These are phyloP conservation scores for Ochropacha duplaris DNA, from an alignment of 2,888 invertebrate species.

Conservation along the genomic window DNA sequence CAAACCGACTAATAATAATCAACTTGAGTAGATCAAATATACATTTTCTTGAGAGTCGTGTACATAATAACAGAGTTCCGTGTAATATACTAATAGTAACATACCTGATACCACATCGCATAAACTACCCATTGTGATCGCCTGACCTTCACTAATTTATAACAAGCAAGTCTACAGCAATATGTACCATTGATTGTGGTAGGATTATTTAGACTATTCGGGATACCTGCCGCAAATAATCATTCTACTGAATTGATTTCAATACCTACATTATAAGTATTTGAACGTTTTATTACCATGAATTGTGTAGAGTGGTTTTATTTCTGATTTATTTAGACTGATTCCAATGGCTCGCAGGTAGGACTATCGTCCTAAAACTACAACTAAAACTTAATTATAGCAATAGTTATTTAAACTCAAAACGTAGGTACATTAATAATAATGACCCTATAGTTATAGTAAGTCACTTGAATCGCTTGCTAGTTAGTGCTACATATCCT, in stretches of 20 bases:
- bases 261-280: too few species aligned
- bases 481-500: too few species aligned
- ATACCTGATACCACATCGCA: constrained; percentile 5
- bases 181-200: background rate
- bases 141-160: background rate
- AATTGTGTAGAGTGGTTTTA: too few species aligned
- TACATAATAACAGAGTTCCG: constrained; percentile 46
- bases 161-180: background rate
- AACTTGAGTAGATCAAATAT: background rate
- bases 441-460: too few species aligned
- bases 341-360: too few species aligned
- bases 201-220: background rate
- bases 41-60: constrained; percentile 4
- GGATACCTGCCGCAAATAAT: background rate
- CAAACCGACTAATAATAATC: background rate
- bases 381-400: too few species aligned
- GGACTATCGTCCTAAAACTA: too few species aligned
- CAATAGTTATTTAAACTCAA: too few species aligned
- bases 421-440: too few species aligned
- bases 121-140: constrained; percentile 12
- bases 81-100: constrained; percentile 8
- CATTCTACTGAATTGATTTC: background rate
- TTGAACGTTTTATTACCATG: too few species aligned
- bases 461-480: too few species aligned
- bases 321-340: too few species aligned